phyloP scores from a whole-genome alignment of 2,797 vertebrate species.

The Lates japonicus region DNA sequence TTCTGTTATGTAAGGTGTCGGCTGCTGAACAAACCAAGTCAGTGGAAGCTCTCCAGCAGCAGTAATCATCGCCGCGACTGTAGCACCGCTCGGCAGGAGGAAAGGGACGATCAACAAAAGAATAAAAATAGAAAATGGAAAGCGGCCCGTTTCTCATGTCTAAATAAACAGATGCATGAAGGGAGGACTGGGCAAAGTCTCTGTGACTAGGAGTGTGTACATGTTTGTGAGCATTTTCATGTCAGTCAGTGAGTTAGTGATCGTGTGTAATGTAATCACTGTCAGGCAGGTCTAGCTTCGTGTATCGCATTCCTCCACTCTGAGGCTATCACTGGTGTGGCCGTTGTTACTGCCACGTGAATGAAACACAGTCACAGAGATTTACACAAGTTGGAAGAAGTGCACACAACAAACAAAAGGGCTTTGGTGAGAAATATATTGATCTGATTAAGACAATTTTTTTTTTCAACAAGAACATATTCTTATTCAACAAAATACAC shows the following conservation, averaged over 20 bases:
- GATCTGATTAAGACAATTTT: too few relatives aligned
- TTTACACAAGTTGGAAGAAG: background rate
- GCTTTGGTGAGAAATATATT: background rate
- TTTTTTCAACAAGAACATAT: too few relatives aligned
- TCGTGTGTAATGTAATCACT: background rate
- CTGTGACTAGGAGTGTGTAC: background rate
- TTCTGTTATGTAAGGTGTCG: slow-evolving; percentile 48
- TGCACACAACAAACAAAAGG: background rate
- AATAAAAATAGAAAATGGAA: slow-evolving; percentile 45
- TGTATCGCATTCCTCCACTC: slow-evolving; percentile 22
- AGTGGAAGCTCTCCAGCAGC: slow-evolving; percentile 37
- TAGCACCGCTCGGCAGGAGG: slow-evolving; percentile 29
- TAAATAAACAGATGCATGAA: slow-evolving; percentile 30
- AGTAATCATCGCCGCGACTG: slow-evolving; percentile 4
- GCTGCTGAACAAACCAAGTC: slow-evolving; percentile 35
- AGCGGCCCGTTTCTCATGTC: slow-evolving; percentile 11
- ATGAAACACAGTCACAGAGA: background rate
- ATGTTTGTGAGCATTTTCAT: background rate
- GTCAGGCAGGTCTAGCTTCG: slow-evolving; percentile 55
- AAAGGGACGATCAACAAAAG: slow-evolving; percentile 34
- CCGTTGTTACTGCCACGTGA: background rate
- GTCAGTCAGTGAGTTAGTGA: slow-evolving; percentile 11
- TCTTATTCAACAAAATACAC: background rate
- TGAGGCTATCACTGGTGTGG: too few relatives aligned
- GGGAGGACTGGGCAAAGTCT: background rate